A percentile compares a stretch with the other conserved stretches of the same genome.
phyloP scores from a whole-genome alignment of 2,888 invertebrate species.

The Tenthredo distinguenda region DNA sequence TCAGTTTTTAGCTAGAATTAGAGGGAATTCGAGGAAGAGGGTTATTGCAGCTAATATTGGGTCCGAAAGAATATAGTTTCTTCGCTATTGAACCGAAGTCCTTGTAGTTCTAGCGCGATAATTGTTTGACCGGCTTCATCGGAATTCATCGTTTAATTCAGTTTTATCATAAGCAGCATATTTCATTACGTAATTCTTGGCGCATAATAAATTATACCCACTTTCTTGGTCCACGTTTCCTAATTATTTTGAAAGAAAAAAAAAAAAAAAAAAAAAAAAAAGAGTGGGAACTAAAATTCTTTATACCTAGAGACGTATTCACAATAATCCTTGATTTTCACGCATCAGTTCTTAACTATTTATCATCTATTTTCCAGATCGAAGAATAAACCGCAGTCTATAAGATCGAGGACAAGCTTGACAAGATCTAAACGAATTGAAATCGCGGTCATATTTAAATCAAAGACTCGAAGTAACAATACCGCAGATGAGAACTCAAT shows the following conservation, averaged over 20 bases:
- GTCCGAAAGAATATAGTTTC: not conserved
- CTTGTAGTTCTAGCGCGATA: no score
- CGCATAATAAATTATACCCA: no score
- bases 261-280: no score
- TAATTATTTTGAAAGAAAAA: no score
- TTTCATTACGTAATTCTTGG: no score
- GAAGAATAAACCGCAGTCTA: not conserved
- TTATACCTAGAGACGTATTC: no score
- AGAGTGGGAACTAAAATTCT: no score
- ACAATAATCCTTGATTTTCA: not conserved
- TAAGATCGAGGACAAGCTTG: not conserved
- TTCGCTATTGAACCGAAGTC: no score
- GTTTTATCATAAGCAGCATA: no score
- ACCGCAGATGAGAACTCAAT: not conserved
- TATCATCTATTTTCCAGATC: conserved; percentile 6
- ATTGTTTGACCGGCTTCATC: no score
- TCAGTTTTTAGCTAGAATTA: not conserved
- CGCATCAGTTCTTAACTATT: not conserved
- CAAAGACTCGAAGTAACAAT: not conserved
- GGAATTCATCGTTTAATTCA: no score
- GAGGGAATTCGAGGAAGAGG: not conserved
- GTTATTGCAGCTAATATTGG: not conserved
- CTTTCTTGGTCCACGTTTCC: no score
- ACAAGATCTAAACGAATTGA: not conserved
- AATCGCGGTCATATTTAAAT: not conserved